Conservation (phyloP, 2,797 vertebrate species). For the Martes flavigula region DNA sequence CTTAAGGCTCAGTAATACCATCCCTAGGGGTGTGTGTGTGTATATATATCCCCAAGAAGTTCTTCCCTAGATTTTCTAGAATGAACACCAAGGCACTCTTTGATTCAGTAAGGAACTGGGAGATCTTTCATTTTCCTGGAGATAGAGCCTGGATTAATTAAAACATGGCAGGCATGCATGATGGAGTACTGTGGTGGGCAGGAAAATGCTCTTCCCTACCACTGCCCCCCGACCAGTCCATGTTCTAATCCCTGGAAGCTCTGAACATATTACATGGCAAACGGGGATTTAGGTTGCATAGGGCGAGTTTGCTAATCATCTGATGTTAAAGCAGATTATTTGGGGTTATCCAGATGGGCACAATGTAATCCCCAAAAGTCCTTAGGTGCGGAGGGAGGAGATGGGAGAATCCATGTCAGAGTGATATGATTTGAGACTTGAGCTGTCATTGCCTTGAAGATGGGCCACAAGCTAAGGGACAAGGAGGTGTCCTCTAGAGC, state of each 20-base stretch:
- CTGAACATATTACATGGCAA: neutral
- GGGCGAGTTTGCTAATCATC: neutral
- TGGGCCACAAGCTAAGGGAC: neutral
- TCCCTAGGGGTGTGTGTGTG: too few relatives aligned
- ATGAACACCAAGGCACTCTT: neutral
- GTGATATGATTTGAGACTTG: neutral
- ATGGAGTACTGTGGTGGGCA: neutral
- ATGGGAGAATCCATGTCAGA: neutral
- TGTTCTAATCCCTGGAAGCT: neutral
- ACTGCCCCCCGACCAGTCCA: too few relatives aligned
- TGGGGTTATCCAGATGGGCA: neutral
- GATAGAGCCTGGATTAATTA: neutral
- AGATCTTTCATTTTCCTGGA: neutral
- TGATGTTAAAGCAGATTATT: neutral
- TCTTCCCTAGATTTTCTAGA: neutral
- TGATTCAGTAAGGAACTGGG: neutral
- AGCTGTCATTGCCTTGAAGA: neutral
- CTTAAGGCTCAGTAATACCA: neutral
- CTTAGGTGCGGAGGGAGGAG: neutral
- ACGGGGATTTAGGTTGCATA: neutral
- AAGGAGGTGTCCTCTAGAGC: accelerated
- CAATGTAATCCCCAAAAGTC: neutral
- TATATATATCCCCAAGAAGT: neutral
- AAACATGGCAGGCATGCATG: neutral
- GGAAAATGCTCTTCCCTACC: neutral